phyloP scores from a whole-genome alignment of 2,797 vertebrate species.

The Pangasius larnaudii region DNA sequence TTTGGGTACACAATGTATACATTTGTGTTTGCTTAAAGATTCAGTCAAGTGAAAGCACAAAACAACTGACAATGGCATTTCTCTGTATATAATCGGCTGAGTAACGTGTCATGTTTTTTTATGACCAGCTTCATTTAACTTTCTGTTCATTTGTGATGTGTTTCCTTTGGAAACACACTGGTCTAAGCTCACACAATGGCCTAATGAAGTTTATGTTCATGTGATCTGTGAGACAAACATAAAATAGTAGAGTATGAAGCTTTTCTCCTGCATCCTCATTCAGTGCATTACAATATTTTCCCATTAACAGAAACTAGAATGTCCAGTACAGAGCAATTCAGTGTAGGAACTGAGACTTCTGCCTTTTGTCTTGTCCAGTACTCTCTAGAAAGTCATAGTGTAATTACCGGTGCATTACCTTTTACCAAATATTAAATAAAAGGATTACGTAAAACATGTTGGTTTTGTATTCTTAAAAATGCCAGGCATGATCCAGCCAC shows the following conservation, averaged over 20 bases:
- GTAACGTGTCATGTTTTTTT: neutral
- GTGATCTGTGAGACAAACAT: constrained; percentile 11
- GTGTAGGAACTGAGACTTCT: constrained; percentile 11
- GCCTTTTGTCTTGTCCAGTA: constrained; percentile 1
- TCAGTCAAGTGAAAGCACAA: neutral
- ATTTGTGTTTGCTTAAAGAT: neutral
- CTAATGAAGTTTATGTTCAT: constrained; percentile 29
- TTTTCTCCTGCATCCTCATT: constrained; percentile 47
- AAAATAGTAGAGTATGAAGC: constrained; percentile 26
- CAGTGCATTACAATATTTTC: constrained; percentile 19
- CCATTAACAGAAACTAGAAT: constrained; percentile 29
- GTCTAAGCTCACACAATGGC: neutral
- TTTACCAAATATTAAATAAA: neutral
- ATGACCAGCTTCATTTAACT: neutral
- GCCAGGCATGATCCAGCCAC: neutral
- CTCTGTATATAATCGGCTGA: neutral
- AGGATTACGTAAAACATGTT: neutral
- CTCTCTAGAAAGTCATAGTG: neutral
- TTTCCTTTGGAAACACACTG: no score
- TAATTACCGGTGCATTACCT: neutral
- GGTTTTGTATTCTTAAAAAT: neutral
- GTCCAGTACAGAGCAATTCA: neutral
- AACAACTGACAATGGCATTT: neutral
- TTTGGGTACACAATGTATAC: neutral
- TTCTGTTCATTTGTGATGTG: neutral